Percentiles rank a stretch among this genome's conserved stretches.
These are phyloP conservation scores for Platypus cylindrus DNA, from an alignment of 2,888 invertebrate genomes.

Conservation along the genomic window DNA sequence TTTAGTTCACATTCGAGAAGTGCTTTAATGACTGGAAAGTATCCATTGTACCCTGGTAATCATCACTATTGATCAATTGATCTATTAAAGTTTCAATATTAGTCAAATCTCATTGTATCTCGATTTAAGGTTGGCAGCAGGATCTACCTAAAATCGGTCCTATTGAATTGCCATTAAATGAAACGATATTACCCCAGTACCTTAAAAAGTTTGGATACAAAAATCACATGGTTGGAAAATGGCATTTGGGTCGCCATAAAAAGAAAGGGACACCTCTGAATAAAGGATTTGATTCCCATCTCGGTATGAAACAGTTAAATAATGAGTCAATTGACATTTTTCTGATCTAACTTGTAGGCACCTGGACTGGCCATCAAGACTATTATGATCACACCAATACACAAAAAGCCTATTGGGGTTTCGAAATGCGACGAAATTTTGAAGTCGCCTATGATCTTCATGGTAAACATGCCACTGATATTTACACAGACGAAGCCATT, in stretches of 20 bases:
- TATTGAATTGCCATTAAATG: constrained; percentile 65
- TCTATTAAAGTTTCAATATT: too few relatives aligned
- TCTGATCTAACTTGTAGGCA: constrained; percentile 46
- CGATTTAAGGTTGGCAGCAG: too few relatives aligned
- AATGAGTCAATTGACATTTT: too few relatives aligned
- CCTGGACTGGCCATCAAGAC: constrained; percentile 82
- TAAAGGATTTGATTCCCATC: constrained; percentile 62
- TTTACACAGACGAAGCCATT: constrained; percentile 40
- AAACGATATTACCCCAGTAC: constrained; percentile 73
- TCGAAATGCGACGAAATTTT: constrained; percentile 53
- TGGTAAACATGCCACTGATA: constrained; percentile 49
- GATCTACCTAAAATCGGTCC: too few relatives aligned
- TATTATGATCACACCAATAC: constrained; percentile 77
- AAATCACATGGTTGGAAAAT: constrained; percentile 80
- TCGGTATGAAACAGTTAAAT: constrained; percentile 34
- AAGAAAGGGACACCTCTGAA: constrained; percentile 48
- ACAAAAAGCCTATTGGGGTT: constrained; percentile 52
- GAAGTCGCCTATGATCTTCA: constrained; percentile 63
- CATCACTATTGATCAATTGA: too few relatives aligned
- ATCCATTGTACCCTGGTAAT: too few relatives aligned
- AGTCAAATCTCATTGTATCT: too few relatives aligned
- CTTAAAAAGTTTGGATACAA: constrained; percentile 67
- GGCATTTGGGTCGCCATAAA: constrained; percentile 70
- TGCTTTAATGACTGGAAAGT: too few relatives aligned
- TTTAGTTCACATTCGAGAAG: too few relatives aligned